Conservation (phyloP, 2,888 invertebrate species). For the Escarpia spicata region DNA sequence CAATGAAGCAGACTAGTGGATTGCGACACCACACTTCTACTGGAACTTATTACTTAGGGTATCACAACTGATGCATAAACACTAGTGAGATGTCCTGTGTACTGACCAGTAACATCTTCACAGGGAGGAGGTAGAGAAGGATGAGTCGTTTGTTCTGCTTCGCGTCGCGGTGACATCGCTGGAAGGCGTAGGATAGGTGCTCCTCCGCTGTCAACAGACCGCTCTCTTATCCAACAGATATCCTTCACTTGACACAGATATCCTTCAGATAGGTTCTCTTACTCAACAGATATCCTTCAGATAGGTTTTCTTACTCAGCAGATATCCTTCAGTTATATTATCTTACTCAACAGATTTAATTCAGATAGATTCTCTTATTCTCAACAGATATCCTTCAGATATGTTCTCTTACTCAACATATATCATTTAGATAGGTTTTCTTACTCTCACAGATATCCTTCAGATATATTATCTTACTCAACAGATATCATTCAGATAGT, state of each 20-base stretch:
- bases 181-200: conserved; percentile 90
- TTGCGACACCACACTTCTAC: not conserved
- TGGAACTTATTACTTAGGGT: not conserved
- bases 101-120: conserved; percentile 87
- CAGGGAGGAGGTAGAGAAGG: conserved; percentile 93
- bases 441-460: too few species aligned
- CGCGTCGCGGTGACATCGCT: conserved; percentile 82
- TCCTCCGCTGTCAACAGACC: conserved; percentile 78
- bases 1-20: not conserved
- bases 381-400: too few species aligned
- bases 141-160: conserved; percentile 90
- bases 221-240: not conserved
- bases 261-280: too few species aligned
- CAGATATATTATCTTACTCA: too few species aligned
- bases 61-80: not conserved
- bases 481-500: too few species aligned
- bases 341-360: too few species aligned
- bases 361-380: too few species aligned
- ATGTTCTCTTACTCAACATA: too few species aligned
- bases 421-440: too few species aligned
- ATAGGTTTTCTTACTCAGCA: too few species aligned
- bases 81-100: not conserved
- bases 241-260: not conserved
- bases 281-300: too few species aligned
- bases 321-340: too few species aligned